phyloP scores from a whole-genome alignment of 1,140 invertebrate genomes.

The Akabosia matsudoensis region DNA sequence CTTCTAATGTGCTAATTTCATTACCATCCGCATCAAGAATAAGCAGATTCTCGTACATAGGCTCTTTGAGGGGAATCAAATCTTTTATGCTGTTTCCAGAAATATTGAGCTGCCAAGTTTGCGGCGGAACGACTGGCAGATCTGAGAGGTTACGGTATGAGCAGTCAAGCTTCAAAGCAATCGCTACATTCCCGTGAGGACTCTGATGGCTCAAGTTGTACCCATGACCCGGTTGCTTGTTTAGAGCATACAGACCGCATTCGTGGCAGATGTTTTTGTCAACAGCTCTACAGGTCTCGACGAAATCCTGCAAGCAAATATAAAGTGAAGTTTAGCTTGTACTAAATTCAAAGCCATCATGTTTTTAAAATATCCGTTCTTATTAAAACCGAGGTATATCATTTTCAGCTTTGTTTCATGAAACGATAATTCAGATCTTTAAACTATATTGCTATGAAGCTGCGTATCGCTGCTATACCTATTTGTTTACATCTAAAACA shows the following conservation, averaged over 20 bases:
- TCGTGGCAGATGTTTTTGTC: slow-evolving; percentile 19
- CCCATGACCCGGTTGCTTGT: background rate
- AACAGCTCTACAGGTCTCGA: slow-evolving; percentile 22
- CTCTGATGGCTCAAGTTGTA: slow-evolving; percentile 15
- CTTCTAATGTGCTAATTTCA: slow-evolving; percentile 22
- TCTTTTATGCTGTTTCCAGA: slow-evolving; percentile 25
- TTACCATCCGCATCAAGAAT: slow-evolving; percentile 27
- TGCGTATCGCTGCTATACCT: too few relatives aligned
- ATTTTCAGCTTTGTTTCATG: too few relatives aligned
- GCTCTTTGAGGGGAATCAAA: slow-evolving; percentile 9
- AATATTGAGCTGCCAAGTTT: slow-evolving; percentile 19
- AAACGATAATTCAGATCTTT: too few relatives aligned
- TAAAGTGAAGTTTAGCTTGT: too few relatives aligned
- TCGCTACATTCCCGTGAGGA: slow-evolving; percentile 25
- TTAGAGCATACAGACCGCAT: slow-evolving; percentile 13
- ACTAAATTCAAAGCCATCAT: too few relatives aligned
- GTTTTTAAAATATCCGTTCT: too few relatives aligned
- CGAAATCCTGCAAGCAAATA: slow-evolving; percentile 8
- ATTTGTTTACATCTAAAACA: too few relatives aligned
- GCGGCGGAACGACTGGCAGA: slow-evolving; percentile 30
- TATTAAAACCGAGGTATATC: too few relatives aligned
- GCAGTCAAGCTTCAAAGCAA: slow-evolving; percentile 35
- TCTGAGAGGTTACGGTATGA: slow-evolving; percentile 15
- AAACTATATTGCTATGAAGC: too few relatives aligned
- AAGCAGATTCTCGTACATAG: slow-evolving; percentile 29